Evolutionary conservation across 2,113 vertebrate species (phyloP).

Genomic region (Ammodytes dubius): DNA sequence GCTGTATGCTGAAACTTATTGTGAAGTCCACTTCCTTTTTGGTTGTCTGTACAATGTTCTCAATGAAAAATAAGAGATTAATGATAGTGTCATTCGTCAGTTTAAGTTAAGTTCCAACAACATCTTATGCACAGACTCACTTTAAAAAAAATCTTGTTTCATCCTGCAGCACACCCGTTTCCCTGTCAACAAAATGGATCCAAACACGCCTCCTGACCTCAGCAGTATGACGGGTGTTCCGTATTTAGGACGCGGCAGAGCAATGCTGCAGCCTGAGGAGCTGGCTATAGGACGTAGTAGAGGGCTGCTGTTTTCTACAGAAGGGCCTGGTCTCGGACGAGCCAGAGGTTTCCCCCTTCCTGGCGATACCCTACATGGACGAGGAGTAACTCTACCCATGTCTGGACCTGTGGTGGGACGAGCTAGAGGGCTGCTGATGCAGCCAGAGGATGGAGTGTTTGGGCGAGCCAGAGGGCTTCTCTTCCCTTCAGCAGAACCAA

Average conservation of each 20-base stretch:
- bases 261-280: slow-evolving; percentile 33
- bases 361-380: slow-evolving; percentile 29
- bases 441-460: slow-evolving; percentile 34
- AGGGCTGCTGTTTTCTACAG: slow-evolving; percentile 57
- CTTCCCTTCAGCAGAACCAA: slow-evolving; percentile 40
- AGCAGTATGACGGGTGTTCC: slow-evolving; percentile 31
- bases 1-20: too few species aligned
- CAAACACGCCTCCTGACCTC: slow-evolving; percentile 49
- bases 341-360: slow-evolving; percentile 52
- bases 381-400: neutral
- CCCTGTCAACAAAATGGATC: slow-evolving; percentile 74
- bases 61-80: too few species aligned
- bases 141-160: neutral
- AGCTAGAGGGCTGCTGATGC: slow-evolving; percentile 46
- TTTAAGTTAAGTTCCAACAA: too few species aligned
- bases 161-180: neutral
- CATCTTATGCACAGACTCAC: too few species aligned
- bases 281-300: slow-evolving; percentile 51
- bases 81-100: too few species aligned
- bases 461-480: slow-evolving; percentile 66
- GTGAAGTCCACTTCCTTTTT: too few species aligned
- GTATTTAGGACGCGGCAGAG: slow-evolving; percentile 59
- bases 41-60: too few species aligned
- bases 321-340: slow-evolving; percentile 43
- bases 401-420: slow-evolving; percentile 46